A percentile compares a stretch with the other conserved stretches of the same genome.
phyloP scores from a whole-genome alignment of 2,797 vertebrate species.

The Diplodus puntazzo region DNA sequence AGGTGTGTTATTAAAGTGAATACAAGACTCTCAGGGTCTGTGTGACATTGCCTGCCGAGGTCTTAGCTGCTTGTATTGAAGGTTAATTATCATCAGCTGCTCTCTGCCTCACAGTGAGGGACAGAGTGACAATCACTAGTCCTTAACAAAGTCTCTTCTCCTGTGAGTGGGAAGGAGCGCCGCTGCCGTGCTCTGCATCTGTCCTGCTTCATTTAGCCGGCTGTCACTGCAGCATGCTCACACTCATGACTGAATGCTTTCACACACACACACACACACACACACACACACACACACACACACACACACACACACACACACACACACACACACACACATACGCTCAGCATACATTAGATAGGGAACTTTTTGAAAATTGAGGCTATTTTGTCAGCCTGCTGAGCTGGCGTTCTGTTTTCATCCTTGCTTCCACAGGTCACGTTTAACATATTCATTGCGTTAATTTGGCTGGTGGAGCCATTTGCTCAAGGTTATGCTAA shows the following conservation, averaged over 20 bases:
- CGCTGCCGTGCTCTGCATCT: constrained; percentile 43
- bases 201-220: constrained; percentile 54
- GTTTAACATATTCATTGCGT: constrained; percentile 61
- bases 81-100: constrained; percentile 78
- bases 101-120: constrained; percentile 58
- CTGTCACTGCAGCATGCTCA: constrained; percentile 25
- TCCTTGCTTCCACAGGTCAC: constrained; percentile 38
- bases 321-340: too few species aligned
- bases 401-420: constrained; percentile 30
- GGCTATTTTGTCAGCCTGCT: constrained; percentile 28
- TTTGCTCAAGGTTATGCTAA: constrained; percentile 68
- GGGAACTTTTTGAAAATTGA: neutral
- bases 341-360: constrained; percentile 24
- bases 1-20: constrained; percentile 1
- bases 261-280: constrained; percentile 4
- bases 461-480: constrained; percentile 27
- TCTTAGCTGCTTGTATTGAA: constrained; percentile 66
- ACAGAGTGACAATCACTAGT: constrained; percentile 59
- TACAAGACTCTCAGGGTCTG: neutral
- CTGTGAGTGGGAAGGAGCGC: constrained; percentile 39
- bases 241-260: constrained; percentile 27
- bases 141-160: constrained; percentile 69
- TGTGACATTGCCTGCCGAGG: constrained; percentile 49
- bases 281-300: too few species aligned
- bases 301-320: neutral